These are phyloP conservation scores for Oceanodroma leucorhoa DNA, from an alignment of 2,797 vertebrate species.

Conservation along the genomic window DNA sequence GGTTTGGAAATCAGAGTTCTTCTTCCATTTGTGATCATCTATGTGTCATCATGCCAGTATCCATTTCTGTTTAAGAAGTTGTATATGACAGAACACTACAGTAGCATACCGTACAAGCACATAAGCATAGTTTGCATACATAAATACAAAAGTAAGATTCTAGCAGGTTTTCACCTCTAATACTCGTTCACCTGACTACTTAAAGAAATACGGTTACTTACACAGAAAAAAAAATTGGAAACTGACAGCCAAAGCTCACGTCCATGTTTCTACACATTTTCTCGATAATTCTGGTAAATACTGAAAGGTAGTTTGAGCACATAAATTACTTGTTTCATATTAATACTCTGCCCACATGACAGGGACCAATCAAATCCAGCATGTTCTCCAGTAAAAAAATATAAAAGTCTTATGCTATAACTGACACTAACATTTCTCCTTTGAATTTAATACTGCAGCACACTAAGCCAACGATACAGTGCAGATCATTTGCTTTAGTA, in stretches of 20 bases:
- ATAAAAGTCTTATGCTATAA: background rate
- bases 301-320: background rate
- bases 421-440: background rate
- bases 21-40: background rate
- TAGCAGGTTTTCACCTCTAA: background rate
- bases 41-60: background rate
- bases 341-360: background rate
- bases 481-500: background rate
- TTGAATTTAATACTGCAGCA: background rate
- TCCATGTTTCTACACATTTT: background rate
- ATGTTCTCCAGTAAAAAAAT: background rate
- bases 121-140: background rate
- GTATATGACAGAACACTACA: background rate
- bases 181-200: background rate
- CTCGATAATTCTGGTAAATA: background rate
- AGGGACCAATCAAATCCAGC: background rate
- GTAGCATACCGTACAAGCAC: fast-evolving
- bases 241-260: background rate
- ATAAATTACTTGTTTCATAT: background rate
- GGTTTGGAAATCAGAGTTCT: background rate
- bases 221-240: background rate
- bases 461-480: background rate
- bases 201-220: background rate
- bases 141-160: background rate
- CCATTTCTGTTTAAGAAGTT: background rate